Base-by-base conservation (phyloP, 2,113 vertebrate species). In the Oryctolagus cuniculus region DNA sequence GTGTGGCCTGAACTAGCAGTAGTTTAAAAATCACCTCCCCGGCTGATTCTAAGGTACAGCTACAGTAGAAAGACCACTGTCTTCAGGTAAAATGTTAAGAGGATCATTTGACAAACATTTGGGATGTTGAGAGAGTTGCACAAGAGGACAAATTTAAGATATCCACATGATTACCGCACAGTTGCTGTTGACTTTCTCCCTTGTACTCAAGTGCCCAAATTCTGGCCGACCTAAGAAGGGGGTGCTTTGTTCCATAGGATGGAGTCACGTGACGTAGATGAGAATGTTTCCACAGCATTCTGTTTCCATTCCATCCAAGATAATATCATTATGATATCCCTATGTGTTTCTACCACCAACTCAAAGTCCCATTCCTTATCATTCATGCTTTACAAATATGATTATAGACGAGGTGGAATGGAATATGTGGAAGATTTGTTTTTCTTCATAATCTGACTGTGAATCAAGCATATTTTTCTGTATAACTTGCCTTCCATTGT, bases 381-480 rank as follows among this genome's bases (percentile, higher is more conserved):
- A 34, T 63, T 8, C 16, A 55, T 74, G 49, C 31, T 87, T 87
- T 80, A 24, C 24, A 95, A 94, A 79, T 89, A 29, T 63, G 70
- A 44, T 55, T 29, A 22, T 25, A 66, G n/a, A 91, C 15, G 11
- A 66, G 24, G 31, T 55, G 25, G 55, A 70, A 21, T 21, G 55
- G 22, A 61, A 10, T 58, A 92, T 74, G 55, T 67, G 44, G 25
- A 61, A 93, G 55, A 17, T 72, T 66, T 25, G 3, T 66, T 95
- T 91, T 79, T 83, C 58, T 25, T 95, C 67, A 31, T 70, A 90
- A 73, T 88, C 89, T 83, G 38, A 72, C 84, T 51, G 25, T 11
- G 29, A 92, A 64, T 77, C 69, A 89, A 73, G 36, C 49, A 79
- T 51, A 89, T 95, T 69, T 91, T 36, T 95, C 78, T 87, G 64